Base-by-base conservation (phyloP, 2,888 invertebrate genomes). In the Polyploca ridens region DNA sequence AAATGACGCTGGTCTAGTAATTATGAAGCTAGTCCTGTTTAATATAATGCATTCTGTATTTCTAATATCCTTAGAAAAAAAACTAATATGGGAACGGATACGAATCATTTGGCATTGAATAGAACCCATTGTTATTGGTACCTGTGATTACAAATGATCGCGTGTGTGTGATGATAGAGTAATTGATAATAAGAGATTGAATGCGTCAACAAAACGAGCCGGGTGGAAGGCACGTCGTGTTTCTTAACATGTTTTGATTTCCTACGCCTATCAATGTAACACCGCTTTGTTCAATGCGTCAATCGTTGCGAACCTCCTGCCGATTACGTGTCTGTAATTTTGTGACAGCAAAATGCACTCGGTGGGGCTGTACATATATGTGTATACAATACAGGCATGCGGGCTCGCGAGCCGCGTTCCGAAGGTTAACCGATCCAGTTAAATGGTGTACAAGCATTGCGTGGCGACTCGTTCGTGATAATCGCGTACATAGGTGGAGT, bases 221-320 rank as follows among this genome's bases (percentile, higher is more conserved):
- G 33, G 61, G 16, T 35, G 59, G 35, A 13, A 10, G 69, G 66
- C 67, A 63, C 66, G 68, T 69, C 65, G 67, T 59, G 71, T 69
- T 74, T 74, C 74, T 81, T 67, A 79, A 79, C 69, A 81, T 77
- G 74, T 78, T 73, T 73, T 80, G 79, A 79, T 79, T 78, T 82
- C 76, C 72, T 77, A 68, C 63, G 67, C 66, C 71, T 70, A 61
- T 61, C 41, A 41, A 61, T 68, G 75, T 83, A 82, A 83, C 83
- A 19, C 84, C 70, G 81, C 66, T 64, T 19, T 33, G 41, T 61
- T 61, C 13, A 76, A 70, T 81, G 80, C 84, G 88, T 88, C 86
- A 87, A 79, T 68, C 54, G 19, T 54, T 64, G 73, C 59, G 58
- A 64, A 64, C 72, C 69, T 71, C 64, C 70, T 73, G 62, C 65